Conservation (phyloP, 2,888 invertebrate genomes). For the Parelbella ahira region DNA sequence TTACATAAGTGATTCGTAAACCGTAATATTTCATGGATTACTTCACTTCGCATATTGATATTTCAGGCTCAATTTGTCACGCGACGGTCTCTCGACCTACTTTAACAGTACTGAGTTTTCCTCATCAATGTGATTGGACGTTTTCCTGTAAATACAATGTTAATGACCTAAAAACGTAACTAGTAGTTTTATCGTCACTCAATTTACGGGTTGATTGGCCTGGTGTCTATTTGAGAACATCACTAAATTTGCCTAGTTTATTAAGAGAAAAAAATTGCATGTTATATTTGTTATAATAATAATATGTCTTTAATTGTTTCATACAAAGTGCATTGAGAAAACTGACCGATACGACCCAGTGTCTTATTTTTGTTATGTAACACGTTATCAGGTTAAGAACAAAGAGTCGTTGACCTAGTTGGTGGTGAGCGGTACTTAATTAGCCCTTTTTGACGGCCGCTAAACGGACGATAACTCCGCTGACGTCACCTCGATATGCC, state of each 20-base stretch:
- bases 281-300: too few relatives aligned
- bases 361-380: conserved; percentile 33
- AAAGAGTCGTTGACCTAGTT: conserved; percentile 71
- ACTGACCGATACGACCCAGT: conserved; percentile 29
- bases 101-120: conserved; percentile 54
- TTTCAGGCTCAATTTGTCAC: conserved; percentile 49
- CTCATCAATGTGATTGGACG: conserved; percentile 48
- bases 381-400: conserved; percentile 51
- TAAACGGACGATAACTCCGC: conserved; percentile 42
- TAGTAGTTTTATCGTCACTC: conserved; percentile 15
- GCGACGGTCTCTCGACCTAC: conserved; percentile 55
- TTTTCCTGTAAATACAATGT: conserved; percentile 61
- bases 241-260: too few relatives aligned
- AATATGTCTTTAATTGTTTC: too few relatives aligned
- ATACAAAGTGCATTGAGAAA: too few relatives aligned
- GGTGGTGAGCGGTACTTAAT: conserved; percentile 45
- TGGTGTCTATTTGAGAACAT: too few relatives aligned
- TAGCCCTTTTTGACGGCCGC: conserved; percentile 48
- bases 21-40: conserved; percentile 7
- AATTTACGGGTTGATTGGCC: conserved; percentile 18
- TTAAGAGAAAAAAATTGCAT: too few relatives aligned
- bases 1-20: too few relatives aligned
- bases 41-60: conserved; percentile 36
- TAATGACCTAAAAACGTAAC: conserved; percentile 63
- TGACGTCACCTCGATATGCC: conserved; percentile 54